A percentile compares a stretch with the other conserved stretches of the same genome.
Conservation (phyloP, 2,113 vertebrate species). For the Redunca redunca region DNA sequence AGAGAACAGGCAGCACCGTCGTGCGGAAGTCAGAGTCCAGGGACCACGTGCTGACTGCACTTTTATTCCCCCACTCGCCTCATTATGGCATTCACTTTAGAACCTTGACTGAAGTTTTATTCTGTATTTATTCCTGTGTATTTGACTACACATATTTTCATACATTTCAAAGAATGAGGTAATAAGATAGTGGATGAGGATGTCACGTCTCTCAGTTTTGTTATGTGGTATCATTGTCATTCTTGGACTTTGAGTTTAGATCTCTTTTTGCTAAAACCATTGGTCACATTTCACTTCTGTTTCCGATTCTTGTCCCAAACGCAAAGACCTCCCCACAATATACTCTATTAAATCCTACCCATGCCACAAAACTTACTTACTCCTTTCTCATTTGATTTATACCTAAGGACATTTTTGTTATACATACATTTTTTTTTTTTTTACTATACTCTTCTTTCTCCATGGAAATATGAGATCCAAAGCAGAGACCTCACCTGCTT, state of each 20-base stretch:
- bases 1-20: too few species aligned
- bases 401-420: neutral
- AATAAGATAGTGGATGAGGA: neutral
- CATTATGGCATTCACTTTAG: too few species aligned
- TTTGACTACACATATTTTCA: neutral
- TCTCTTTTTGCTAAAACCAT: neutral
- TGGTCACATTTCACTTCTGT: neutral
- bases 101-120: neutral
- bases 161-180: neutral
- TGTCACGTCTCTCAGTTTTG: neutral
- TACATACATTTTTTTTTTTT: neutral
- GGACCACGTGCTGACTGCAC: neutral
- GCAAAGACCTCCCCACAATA: neutral
- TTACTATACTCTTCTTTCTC: neutral
- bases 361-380: neutral
- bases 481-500: neutral
- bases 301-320: neutral
- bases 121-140: neutral
- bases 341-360: neutral
- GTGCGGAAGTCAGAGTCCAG: fast-evolving
- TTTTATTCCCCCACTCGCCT: neutral
- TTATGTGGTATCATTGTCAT: neutral
- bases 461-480: neutral
- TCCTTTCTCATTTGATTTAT: neutral
- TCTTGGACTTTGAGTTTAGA: neutral